phyloP scores from a whole-genome alignment of 2,888 invertebrate species.

The Craniophora ligustri region DNA sequence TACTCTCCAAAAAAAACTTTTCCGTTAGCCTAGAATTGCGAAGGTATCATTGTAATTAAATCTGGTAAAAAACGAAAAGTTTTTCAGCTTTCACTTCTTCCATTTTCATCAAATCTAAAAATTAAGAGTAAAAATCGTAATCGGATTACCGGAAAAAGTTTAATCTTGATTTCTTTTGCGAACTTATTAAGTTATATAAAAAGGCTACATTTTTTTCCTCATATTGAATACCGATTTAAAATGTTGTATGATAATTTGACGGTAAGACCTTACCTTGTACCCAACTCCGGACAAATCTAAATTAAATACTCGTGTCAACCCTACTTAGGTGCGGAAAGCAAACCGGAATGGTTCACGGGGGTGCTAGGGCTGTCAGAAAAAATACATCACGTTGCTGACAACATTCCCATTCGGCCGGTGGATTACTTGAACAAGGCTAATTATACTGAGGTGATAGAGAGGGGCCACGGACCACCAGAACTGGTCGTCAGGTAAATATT shows the following conservation, averaged over 20 bases:
- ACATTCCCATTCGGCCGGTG: constrained; percentile 89
- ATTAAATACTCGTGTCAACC: constrained; percentile 14
- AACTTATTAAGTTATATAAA: too few relatives aligned
- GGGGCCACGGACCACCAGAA: constrained; percentile 92
- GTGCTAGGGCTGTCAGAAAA: constrained; percentile 89
- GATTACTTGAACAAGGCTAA: constrained; percentile 90
- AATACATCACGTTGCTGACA: constrained; percentile 90
- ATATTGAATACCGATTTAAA: background rate
- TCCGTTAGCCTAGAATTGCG: too few relatives aligned
- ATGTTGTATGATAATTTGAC: background rate
- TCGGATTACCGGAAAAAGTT: constrained; percentile 35
- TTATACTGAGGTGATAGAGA: constrained; percentile 91
- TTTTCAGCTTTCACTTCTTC: too few relatives aligned
- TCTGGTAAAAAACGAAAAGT: constrained; percentile 15
- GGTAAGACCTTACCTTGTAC: background rate
- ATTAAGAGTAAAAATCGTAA: constrained; percentile 15
- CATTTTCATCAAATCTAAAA: constrained; percentile 21
- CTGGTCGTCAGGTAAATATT: constrained; percentile 86
- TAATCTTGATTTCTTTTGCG: constrained; percentile 19
- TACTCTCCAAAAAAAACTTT: too few relatives aligned
- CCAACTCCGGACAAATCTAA: background rate
- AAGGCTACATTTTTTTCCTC: background rate
- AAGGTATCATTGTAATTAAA: constrained; percentile 14
- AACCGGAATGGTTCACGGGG: constrained; percentile 78
- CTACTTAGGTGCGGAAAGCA: constrained; percentile 63